These are phyloP conservation scores for Neotoxoptera formosana DNA, from an alignment of 1,140 invertebrate genomes.

Conservation along the genomic window DNA sequence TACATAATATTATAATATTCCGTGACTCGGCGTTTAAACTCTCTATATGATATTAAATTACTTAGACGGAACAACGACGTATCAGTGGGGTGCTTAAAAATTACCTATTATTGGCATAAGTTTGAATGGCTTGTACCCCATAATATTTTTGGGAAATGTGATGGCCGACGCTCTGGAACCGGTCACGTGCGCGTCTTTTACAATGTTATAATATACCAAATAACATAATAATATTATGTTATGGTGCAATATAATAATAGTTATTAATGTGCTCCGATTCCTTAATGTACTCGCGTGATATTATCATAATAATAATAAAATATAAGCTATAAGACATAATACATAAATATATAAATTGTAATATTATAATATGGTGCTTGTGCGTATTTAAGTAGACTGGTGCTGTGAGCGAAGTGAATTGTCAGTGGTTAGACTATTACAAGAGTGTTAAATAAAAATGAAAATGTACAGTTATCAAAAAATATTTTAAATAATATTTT, in stretches of 20 bases:
- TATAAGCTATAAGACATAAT: slow-evolving; percentile 4
- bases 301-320: neutral
- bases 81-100: neutral
- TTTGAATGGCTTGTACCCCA: neutral
- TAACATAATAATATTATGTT: neutral
- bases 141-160: neutral
- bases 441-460: neutral
- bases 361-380: neutral
- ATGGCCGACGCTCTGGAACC: neutral
- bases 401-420: neutral
- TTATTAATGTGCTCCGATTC: neutral
- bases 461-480: neutral
- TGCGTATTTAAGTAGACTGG: neutral
- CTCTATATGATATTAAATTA: neutral
- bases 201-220: neutral
- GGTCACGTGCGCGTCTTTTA: neutral
- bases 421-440: neutral
- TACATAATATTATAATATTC: neutral
- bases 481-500: neutral
- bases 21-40: no score
- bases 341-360: neutral
- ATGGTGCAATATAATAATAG: neutral
- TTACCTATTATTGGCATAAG: neutral
- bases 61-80: neutral
- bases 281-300: neutral